Conservation (phyloP, 2,113 vertebrate species). For the Calonectris borealis region DNA sequence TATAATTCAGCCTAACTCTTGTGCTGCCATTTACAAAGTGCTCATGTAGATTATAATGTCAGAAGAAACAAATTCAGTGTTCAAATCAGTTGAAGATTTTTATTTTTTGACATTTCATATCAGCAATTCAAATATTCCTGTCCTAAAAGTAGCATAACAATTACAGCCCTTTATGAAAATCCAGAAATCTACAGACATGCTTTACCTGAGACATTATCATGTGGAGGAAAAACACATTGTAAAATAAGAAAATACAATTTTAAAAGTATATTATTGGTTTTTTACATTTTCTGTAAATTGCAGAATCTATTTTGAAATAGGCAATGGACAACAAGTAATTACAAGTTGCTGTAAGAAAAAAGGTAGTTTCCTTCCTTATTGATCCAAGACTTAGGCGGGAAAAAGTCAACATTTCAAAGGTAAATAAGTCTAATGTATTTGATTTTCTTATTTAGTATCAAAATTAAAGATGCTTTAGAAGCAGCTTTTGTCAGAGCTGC, state of each 20-base stretch:
- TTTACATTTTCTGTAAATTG: neutral
- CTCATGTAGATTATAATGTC: neutral
- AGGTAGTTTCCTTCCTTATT: neutral
- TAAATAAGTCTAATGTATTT: neutral
- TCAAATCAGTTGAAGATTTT: neutral
- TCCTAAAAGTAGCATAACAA: neutral
- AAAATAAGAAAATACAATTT: neutral
- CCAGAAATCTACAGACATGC: neutral
- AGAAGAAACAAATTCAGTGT: constrained; percentile 49
- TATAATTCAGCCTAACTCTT: constrained; percentile 39
- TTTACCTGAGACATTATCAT: neutral
- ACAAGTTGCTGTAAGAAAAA: neutral
- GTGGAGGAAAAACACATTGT: neutral
- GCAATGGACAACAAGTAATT: neutral
- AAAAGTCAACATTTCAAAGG: neutral
- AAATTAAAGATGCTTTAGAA: neutral
- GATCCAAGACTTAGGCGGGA: neutral
- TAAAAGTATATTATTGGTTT: neutral
- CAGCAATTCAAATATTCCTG: constrained; percentile 6
- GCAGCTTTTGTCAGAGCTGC: neutral
- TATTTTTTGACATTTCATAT: constrained; percentile 15
- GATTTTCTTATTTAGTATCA: neutral
- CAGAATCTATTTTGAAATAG: neutral
- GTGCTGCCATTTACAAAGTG: constrained; percentile 19
- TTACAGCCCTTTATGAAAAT: constrained; percentile 36